These are phyloP conservation scores for Perdita meconis DNA, from an alignment of 2,888 invertebrate species.

Conservation along the genomic window DNA sequence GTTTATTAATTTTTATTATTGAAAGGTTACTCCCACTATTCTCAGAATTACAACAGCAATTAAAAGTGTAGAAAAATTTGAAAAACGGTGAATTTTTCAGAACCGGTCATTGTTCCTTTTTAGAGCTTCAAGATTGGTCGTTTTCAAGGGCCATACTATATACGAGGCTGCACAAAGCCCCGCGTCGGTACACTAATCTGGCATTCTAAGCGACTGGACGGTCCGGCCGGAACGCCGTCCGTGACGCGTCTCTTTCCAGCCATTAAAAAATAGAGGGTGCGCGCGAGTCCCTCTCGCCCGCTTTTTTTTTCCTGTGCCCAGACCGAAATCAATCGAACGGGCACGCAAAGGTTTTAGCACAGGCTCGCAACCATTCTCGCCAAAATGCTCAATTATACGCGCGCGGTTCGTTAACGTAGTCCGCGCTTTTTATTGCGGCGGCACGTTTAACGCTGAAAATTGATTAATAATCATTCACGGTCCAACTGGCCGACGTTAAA, in stretches of 20 bases:
- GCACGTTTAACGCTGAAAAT: slow-evolving; percentile 74
- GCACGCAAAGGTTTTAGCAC: slow-evolving; percentile 67
- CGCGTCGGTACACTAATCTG: background rate
- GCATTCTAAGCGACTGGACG: slow-evolving; percentile 18
- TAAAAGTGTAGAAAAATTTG: no score
- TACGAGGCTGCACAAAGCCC: background rate
- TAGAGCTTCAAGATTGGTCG: background rate
- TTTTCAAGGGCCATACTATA: background rate
- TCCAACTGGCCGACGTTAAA: slow-evolving; percentile 69
- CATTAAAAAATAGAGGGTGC: slow-evolving; percentile 31
- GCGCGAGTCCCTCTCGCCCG: background rate
- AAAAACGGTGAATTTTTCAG: no score
- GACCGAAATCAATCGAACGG: slow-evolving; percentile 65
- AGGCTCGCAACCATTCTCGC: slow-evolving; percentile 70
- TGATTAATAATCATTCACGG: slow-evolving; percentile 78
- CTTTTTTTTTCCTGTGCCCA: slow-evolving; percentile 34
- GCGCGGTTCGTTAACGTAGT: slow-evolving; percentile 73
- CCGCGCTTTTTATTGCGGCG: slow-evolving; percentile 73
- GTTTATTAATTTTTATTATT: no score
- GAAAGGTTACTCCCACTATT: no score
- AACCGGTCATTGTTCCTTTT: no score
- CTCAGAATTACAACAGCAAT: no score
- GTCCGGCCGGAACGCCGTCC: background rate
- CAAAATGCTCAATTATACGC: slow-evolving; percentile 75
- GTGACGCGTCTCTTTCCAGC: slow-evolving; percentile 21